Evolutionary conservation across 1,140 invertebrate species (phyloP), one percentile per base, ranked within the genome.

Genomic region (Trypoxylus dichotomus): DNA sequence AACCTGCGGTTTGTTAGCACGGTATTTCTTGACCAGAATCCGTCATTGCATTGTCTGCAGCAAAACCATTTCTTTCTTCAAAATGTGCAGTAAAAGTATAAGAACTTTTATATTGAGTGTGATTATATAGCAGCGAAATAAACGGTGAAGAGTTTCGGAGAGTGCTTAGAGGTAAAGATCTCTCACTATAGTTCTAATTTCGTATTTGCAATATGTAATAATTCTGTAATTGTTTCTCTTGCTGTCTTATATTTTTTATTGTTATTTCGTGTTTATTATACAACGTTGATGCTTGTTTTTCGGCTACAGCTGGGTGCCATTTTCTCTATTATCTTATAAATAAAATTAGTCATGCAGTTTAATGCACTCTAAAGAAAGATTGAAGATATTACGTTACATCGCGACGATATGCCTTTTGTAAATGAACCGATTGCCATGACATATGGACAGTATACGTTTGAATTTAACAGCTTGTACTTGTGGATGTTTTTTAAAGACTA

Each of bases 71-170:
- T 41, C 13, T 42, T 74, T 74, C 13, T 25, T 74, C 72, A 74
- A 21, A 74, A 74, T 74, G 72, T 74, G 72, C 41, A 43, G 29
- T 74, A 74, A 74, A 42, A 74, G 72, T 74, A 74, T 74, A n/a
- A 74, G 41, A 41, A 74, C 29, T 37, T 74, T 41, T 29, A 37
- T 25, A 25, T 41, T 2, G 27, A 74, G 72, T 74, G 72, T 37
- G 72, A 43, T 74, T 74, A 74, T 74, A 43, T 74, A 74, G 72
- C 72, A 74, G 72, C 10, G 32, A 74, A 43, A 11, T 74, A 41
- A 42, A 41, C 72, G 72, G 41, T 29, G 72, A 74, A 74, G 41
- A 74, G 21, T 68, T 68, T 68, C 60, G 60, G 24, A 74, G 29
- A 13, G 41, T 11, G 27, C 15, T 21, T n/a, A 74, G 41, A 74